phyloP scores from a whole-genome alignment of 2,888 invertebrate species.

The Rhogogaster chlorosoma region DNA sequence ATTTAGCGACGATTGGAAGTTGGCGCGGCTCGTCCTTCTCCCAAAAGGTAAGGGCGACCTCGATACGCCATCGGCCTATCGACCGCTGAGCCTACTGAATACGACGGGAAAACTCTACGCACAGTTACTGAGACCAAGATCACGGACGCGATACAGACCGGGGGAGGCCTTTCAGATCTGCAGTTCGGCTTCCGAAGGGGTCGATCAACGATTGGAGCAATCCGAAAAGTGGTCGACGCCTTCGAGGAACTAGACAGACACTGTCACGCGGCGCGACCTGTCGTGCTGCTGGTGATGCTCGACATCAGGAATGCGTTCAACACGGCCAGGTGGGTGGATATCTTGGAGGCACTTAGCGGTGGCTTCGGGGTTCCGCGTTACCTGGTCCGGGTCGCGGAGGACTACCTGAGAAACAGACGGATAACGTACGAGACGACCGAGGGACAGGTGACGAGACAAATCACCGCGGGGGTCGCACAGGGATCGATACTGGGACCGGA shows the following conservation, averaged over 20 bases:
- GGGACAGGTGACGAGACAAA: conserved; percentile 34
- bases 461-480: conserved; percentile 55
- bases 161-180: conserved; percentile 50
- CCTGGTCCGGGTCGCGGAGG: conserved; percentile 53
- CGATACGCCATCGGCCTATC: conserved; percentile 55
- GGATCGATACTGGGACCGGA: conserved; percentile 51
- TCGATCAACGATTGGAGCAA: conserved; percentile 58
- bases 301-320: no score
- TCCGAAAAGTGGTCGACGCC: conserved; percentile 52
- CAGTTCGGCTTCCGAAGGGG: conserved; percentile 56
- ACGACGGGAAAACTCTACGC: conserved; percentile 65
- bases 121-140: conserved; percentile 63
- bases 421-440: conserved; percentile 54
- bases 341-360: conserved; percentile 53
- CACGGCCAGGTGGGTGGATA: conserved; percentile 54
- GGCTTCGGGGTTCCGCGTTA: conserved; percentile 54
- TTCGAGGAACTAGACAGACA: conserved; percentile 26
- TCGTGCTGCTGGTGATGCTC: conserved; percentile 56
- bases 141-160: conserved; percentile 54
- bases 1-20: conserved; percentile 49
- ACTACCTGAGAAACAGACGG: conserved; percentile 54
- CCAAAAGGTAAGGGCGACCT: conserved; percentile 55
- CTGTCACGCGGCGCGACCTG: conserved; percentile 52
- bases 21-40: conserved; percentile 51
- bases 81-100: conserved; percentile 65